Percentiles rank a stretch among this genome's conserved stretches.
phyloP scores from a whole-genome alignment of 2,888 invertebrate genomes.

The Mimachlamys varia region DNA sequence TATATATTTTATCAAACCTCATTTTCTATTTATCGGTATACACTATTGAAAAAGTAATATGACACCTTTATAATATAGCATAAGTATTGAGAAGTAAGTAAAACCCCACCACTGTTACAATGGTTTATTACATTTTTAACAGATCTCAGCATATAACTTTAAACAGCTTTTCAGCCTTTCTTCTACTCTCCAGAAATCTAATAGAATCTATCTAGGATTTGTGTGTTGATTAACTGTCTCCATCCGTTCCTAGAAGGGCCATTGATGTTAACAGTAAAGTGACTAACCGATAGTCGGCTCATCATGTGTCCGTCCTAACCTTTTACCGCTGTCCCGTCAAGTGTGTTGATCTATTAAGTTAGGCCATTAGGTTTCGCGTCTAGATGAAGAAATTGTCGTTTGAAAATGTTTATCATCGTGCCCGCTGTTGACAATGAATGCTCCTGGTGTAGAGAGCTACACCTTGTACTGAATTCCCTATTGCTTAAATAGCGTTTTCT shows the following conservation, averaged over 20 bases:
- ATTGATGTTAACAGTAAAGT: background rate
- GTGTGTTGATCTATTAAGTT: slow-evolving; percentile 28
- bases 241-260: background rate
- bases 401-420: slow-evolving; percentile 32
- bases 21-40: too few species aligned
- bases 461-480: slow-evolving; percentile 22
- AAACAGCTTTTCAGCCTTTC: background rate
- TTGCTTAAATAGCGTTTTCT: slow-evolving; percentile 20
- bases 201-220: background rate
- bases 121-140: background rate
- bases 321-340: slow-evolving; percentile 21
- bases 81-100: background rate
- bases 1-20: too few species aligned
- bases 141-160: background rate
- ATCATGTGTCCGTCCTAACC: background rate
- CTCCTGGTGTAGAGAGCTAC: background rate
- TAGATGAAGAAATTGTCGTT: slow-evolving; percentile 31
- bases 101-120: background rate
- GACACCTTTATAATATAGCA: too few species aligned
- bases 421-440: slow-evolving; percentile 15
- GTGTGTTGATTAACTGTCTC: background rate
- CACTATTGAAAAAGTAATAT: too few species aligned
- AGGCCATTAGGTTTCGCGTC: slow-evolving; percentile 10
- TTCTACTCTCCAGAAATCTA: background rate
- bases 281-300: background rate